Evolutionary conservation across 2,888 invertebrate genomes (phyloP).

Genomic region (Lithophane ornitopus): DNA sequence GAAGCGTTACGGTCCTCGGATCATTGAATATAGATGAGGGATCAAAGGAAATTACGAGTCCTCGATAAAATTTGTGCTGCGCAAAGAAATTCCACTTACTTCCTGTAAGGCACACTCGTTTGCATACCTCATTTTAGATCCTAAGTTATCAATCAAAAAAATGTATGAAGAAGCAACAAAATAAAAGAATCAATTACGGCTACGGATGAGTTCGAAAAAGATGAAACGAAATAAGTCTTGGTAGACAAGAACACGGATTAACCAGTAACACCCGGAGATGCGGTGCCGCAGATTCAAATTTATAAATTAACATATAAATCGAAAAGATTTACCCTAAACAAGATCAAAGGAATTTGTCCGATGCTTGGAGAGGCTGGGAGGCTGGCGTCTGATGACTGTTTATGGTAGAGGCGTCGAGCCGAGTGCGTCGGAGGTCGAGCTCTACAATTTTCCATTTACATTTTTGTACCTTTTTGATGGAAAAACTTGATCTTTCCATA

Average conservation of each 20-base stretch:
- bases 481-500: constrained; percentile 70
- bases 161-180: constrained; percentile 43
- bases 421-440: constrained; percentile 71
- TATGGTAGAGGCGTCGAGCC: constrained; percentile 76
- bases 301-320: constrained; percentile 90
- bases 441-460: constrained; percentile 77
- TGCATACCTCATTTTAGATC: constrained; percentile 75
- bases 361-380: constrained; percentile 77
- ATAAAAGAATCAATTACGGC: constrained; percentile 68
- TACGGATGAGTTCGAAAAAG: constrained; percentile 67
- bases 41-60: constrained; percentile 88
- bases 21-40: constrained; percentile 90
- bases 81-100: constrained; percentile 82
- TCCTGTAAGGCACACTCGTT: constrained; percentile 77
- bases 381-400: constrained; percentile 84
- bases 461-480: constrained; percentile 76
- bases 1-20: constrained; percentile 86
- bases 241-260: constrained; percentile 81
- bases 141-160: constrained; percentile 46
- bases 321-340: constrained; percentile 89
- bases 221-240: constrained; percentile 75
- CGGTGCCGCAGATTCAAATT: constrained; percentile 86
- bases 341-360: constrained; percentile 89
- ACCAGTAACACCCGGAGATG: constrained; percentile 80
- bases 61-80: constrained; percentile 86